Base-by-base conservation (phyloP, 2,888 invertebrate genomes). In the Operophtera brumata region DNA sequence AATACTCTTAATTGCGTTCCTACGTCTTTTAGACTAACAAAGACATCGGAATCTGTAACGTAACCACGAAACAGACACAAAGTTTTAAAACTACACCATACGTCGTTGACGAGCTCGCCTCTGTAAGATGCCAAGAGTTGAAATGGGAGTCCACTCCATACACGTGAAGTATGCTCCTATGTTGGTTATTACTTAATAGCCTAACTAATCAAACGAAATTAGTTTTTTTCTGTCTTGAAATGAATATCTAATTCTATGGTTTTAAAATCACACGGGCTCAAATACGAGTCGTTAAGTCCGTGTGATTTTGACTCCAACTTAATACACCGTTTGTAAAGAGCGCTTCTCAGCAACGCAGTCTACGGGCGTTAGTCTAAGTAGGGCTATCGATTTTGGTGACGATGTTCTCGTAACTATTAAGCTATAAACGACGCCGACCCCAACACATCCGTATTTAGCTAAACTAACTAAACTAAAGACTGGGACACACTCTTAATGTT, bases 321-420 rank as follows among this genome's bases (percentile, higher is more conserved):
- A 20, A 20, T 20, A 20, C 4, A 3, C 20, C 20, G 20, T 20
- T 20, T 20, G 20, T 20, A 20, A 60, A 67, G 62, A 58, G 47
- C 55, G 58, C 60, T 62, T 51, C 47, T 45, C 56, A 69, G 64
- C 62, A 64, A 62, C 62, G 40, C 59, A 59, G 61, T 55, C 59
- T 64, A 55, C 57, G 62, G 70, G 62, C 59, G 53, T 70, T 71
- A 62, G 59, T 62, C 67, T 73, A 74, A 78, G 69, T 73, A 66
- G 64, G 53, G 52, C 67, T 76, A 82, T 82, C 71, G 77, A 78
- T 78, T 78, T 61, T 46, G 56, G 62, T 64, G 60, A 64, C 56
- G 50, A 57, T 48, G 49, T 45, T 57, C 52, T 51, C 59, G 53
- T 63, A 65, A 66, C 67, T 66, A 64, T 69, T 65, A 68, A 69